phyloP scores from a whole-genome alignment of 2,888 invertebrate species.

The Sphecodes monilicornis region DNA sequence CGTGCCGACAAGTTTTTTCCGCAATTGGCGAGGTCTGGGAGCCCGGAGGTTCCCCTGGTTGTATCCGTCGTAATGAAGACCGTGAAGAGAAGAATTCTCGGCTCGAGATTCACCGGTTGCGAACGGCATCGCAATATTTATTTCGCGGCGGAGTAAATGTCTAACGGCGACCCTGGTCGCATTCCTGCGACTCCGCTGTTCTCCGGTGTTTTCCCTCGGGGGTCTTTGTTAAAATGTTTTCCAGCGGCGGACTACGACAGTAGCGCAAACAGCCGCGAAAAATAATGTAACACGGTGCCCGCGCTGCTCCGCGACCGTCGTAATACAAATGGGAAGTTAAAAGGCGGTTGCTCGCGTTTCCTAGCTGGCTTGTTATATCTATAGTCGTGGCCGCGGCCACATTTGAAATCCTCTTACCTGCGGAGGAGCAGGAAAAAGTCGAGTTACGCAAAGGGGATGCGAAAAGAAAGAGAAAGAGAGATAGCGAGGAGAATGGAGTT shows the following conservation, averaged over 20 bases:
- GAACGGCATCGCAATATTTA: slow-evolving; percentile 45
- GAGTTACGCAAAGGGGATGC: background rate
- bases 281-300: slow-evolving; percentile 48
- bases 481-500: background rate
- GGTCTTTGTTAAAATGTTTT: slow-evolving; percentile 47
- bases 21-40: background rate
- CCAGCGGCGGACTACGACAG: background rate
- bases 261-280: slow-evolving; percentile 50
- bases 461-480: slow-evolving; percentile 6
- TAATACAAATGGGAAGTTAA: slow-evolving; percentile 76
- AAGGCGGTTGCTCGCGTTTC: slow-evolving; percentile 66
- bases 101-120: slow-evolving; percentile 13
- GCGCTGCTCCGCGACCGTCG: slow-evolving; percentile 28
- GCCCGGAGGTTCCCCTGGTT: background rate
- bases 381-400: slow-evolving; percentile 42
- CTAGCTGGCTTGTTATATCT: slow-evolving; percentile 36
- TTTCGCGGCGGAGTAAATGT: slow-evolving; percentile 47
- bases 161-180: slow-evolving; percentile 13
- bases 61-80: slow-evolving; percentile 37
- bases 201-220: slow-evolving; percentile 17
- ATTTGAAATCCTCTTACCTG: slow-evolving; percentile 78
- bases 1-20: background rate
- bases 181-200: slow-evolving; percentile 14
- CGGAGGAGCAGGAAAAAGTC: slow-evolving; percentile 36
- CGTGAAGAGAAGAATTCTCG: slow-evolving; percentile 15